Base-by-base conservation (phyloP, 2,888 invertebrate genomes). In the Lasioglossum pauxillum region DNA sequence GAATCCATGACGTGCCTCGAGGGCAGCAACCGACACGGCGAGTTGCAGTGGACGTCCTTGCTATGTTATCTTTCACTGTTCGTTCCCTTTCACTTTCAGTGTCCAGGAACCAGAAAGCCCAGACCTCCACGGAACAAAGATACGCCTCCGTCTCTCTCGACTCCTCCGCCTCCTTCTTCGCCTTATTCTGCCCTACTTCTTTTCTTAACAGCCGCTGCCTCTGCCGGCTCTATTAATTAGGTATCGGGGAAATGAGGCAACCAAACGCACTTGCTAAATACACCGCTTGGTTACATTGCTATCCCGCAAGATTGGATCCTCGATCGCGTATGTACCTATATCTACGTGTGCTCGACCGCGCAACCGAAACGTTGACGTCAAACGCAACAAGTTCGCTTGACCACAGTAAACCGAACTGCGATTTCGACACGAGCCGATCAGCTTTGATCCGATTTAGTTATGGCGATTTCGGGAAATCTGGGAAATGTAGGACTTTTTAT, bases 41-140 rank as follows among this genome's bases (percentile, higher is more conserved):
- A 91, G 91, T 92, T 91, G 91, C 93, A 94, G 93, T 94, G 93
- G 95, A 95, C 95, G 95, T 95, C 95, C 95, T 95, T 95, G 95
- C 95, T 94, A 94, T 93, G 94, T 95, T 95, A 95, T 95, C 95
- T 93, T 92, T 91, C 92, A 91, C 90, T 91, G 92, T 92, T 92
- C 93, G 92, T 94, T 93, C 93, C 94, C 95, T 95, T 95, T 95
- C 95, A 95, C 95, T 95, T 95, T 95, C 94, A 91, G 91, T 91
- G 91, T 93, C 91, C 93, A 94, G 94, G 94, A 94, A 93, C 93
- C 93, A 92, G 92, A 91, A 91, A 92, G 91, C 93, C 92, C 92
- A 90, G 93, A 92, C 92, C 93, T 92, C 84, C 82, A 73, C 78
- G 90, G 35, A 90, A 92, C 91, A 93, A 93, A 93, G 93, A 90